phyloP scores from a whole-genome alignment of 1,140 invertebrate genomes.

The Colletes gigas region DNA sequence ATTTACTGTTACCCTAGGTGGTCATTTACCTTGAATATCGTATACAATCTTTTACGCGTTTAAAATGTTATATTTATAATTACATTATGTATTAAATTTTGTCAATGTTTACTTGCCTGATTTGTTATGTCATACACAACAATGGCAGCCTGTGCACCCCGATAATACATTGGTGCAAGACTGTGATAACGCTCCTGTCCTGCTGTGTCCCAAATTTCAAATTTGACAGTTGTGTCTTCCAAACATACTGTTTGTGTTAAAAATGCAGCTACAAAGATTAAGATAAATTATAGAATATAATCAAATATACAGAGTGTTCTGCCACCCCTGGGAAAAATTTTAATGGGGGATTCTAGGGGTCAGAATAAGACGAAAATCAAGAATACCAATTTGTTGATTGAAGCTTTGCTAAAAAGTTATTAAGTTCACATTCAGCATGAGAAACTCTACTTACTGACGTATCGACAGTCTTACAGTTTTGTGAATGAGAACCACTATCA shows the following conservation, averaged over 20 bases:
- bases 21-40: slow-evolving; percentile 18
- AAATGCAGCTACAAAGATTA: slow-evolving; percentile 92
- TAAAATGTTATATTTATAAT: slow-evolving; percentile 19
- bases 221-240: slow-evolving; percentile 99
- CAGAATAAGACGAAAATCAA: too few relatives aligned
- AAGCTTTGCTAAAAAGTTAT: too few relatives aligned
- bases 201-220: slow-evolving; percentile 99
- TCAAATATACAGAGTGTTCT: too few relatives aligned
- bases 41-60: neutral
- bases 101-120: slow-evolving; percentile 84
- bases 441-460: too few relatives aligned
- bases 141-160: slow-evolving; percentile 98
- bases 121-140: slow-evolving; percentile 99
- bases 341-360: too few relatives aligned
- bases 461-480: too few relatives aligned
- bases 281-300: slow-evolving; percentile 13
- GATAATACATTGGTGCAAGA: slow-evolving; percentile 99
- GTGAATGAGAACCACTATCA: too few relatives aligned
- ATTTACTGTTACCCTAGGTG: neutral
- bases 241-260: slow-evolving; percentile 99
- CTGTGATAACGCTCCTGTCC: slow-evolving; percentile 99
- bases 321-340: too few relatives aligned
- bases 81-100: neutral
- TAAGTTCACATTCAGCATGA: too few relatives aligned
- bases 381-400: too few relatives aligned